These are phyloP conservation scores for Glaucopsyche alexis DNA, from an alignment of 2,888 invertebrate genomes.

Conservation along the genomic window DNA sequence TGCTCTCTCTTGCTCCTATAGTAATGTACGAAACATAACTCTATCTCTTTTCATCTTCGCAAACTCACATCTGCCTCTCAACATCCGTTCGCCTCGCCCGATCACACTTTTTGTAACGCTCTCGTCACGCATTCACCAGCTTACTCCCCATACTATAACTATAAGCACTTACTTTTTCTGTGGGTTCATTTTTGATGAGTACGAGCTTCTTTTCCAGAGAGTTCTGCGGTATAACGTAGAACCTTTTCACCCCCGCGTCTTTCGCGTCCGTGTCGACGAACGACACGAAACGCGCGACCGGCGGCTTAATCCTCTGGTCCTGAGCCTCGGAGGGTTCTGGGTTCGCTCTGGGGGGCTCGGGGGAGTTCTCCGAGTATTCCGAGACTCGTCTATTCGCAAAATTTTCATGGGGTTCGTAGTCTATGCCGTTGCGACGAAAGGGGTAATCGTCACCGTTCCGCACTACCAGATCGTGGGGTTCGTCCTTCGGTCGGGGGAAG, in stretches of 20 bases:
- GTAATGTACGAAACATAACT: too few relatives aligned
- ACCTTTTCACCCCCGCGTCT: constrained; percentile 56
- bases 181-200: constrained; percentile 82
- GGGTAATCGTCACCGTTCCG: constrained; percentile 66
- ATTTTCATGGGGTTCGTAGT: constrained; percentile 57
- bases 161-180: constrained; percentile 50
- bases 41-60: too few relatives aligned
- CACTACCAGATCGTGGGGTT: constrained; percentile 66
- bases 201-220: constrained; percentile 82
- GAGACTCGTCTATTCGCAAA: constrained; percentile 64
- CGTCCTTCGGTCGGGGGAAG: constrained; percentile 46
- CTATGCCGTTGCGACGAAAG: constrained; percentile 63
- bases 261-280: constrained; percentile 62
- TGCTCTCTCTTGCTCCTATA: too few relatives aligned
- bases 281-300: constrained; percentile 60
- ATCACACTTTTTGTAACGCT: too few relatives aligned
- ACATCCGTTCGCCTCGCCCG: too few relatives aligned
- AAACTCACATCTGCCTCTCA: too few relatives aligned
- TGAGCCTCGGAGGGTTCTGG: constrained; percentile 63
- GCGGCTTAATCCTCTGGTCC: constrained; percentile 66
- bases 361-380: constrained; percentile 64
- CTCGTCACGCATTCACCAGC: too few relatives aligned
- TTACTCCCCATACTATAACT: too few relatives aligned
- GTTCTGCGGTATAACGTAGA: constrained; percentile 71
- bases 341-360: constrained; percentile 50